Percentiles rank a stretch among this genome's conserved stretches.
Evolutionary conservation across 1,140 invertebrate genomes (phyloP).

Genomic region (Drosophila truncata): DNA sequence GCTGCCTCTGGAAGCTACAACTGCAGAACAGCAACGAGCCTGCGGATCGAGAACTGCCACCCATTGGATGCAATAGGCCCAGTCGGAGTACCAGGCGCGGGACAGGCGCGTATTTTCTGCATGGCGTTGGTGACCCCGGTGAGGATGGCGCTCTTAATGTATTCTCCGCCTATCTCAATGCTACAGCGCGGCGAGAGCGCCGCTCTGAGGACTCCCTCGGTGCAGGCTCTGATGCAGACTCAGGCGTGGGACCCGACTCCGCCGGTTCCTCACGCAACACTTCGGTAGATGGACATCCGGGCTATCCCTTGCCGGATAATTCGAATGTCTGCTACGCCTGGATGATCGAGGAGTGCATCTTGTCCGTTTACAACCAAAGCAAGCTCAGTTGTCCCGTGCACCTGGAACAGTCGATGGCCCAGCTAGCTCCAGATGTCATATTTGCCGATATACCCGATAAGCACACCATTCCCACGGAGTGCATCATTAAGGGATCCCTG

Average conservation of each 20-base stretch:
- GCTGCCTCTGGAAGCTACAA: slow-evolving; percentile 88
- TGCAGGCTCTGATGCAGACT: slow-evolving; percentile 87
- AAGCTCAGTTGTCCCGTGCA: slow-evolving; percentile 89
- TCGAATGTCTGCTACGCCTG: slow-evolving; percentile 88
- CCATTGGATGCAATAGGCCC: slow-evolving; percentile 46
- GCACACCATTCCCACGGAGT: slow-evolving; percentile 92
- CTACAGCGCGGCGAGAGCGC: slow-evolving; percentile 73
- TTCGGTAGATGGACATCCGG: slow-evolving; percentile 92
- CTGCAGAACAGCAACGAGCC: slow-evolving; percentile 61
- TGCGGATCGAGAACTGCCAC: slow-evolving; percentile 71
- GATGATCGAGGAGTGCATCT: slow-evolving; percentile 98
- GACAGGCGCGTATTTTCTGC: slow-evolving; percentile 56
- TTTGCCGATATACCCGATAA: slow-evolving; percentile 95
- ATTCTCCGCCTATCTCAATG: slow-evolving; percentile 78
- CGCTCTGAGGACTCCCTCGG: slow-evolving; percentile 78
- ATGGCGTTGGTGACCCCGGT: slow-evolving; percentile 57
- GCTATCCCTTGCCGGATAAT: slow-evolving; percentile 79
- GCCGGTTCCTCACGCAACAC: slow-evolving; percentile 91
- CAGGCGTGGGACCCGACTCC: slow-evolving; percentile 87
- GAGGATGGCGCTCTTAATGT: slow-evolving; percentile 77
- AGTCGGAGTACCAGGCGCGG: slow-evolving; percentile 55
- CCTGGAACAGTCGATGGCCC: slow-evolving; percentile 87
- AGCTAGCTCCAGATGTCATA: slow-evolving; percentile 91
- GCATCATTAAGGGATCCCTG: slow-evolving; percentile 91
- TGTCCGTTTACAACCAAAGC: slow-evolving; percentile 90